phyloP scores from a whole-genome alignment of 2,888 invertebrate species.

The Athrips mouffetella region DNA sequence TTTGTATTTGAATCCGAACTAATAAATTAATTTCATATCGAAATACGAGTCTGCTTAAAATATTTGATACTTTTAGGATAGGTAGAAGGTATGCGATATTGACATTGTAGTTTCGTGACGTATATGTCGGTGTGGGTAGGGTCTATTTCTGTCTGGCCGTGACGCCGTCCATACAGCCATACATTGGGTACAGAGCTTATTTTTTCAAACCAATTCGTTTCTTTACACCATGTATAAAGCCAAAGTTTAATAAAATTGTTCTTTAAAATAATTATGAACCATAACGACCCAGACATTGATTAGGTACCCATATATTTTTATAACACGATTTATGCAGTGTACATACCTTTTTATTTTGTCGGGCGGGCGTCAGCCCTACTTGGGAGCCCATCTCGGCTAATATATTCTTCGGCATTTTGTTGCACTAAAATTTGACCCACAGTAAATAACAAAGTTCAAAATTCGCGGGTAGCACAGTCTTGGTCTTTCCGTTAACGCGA shows the following conservation, averaged over 20 bases:
- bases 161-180: constrained; percentile 49
- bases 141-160: constrained; percentile 66
- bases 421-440: constrained; percentile 42
- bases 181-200: constrained; percentile 47
- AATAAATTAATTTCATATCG: too few relatives aligned
- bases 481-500: constrained; percentile 42
- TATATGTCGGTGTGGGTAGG: constrained; percentile 42
- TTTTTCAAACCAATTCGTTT: constrained; percentile 21
- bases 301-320: too few relatives aligned
- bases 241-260: background rate
- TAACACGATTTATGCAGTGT: too few relatives aligned
- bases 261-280: background rate
- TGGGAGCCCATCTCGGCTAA: constrained; percentile 74
- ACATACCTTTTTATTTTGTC: constrained; percentile 64
- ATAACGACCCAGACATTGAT: too few relatives aligned
- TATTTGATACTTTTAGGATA: background rate
- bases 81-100: constrained; percentile 44
- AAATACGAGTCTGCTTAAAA: background rate
- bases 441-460: constrained; percentile 25
- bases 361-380: constrained; percentile 64
- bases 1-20: too few relatives aligned
- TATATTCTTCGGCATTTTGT: constrained; percentile 69
- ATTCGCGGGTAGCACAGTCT: constrained; percentile 38
- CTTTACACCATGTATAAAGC: background rate
- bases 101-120: constrained; percentile 53